Conservation (phyloP, 2,113 vertebrate species). For the Gadus chalcogrammus region DNA sequence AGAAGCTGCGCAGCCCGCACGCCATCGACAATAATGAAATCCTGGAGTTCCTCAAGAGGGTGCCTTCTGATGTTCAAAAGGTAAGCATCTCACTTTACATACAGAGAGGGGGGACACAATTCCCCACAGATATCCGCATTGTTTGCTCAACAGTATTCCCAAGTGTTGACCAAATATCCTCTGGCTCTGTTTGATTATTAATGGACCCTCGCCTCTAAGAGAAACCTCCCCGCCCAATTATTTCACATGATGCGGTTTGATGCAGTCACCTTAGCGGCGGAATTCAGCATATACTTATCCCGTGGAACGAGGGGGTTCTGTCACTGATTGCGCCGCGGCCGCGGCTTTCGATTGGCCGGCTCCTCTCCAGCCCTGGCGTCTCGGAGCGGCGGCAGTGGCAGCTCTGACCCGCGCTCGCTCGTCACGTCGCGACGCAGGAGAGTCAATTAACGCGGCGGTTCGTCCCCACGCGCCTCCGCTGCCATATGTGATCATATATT, state of each 20-base stretch:
- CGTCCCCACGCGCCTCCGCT: conserved; percentile 60
- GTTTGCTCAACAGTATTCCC: conserved; percentile 72
- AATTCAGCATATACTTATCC: conserved; percentile 52
- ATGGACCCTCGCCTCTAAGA: conserved; percentile 67
- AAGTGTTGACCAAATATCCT: conserved; percentile 67
- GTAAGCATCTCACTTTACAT: conserved; percentile 78
- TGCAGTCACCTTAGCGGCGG: conserved; percentile 35
- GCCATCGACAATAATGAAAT: conserved; percentile 90
- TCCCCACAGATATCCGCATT: conserved; percentile 65
- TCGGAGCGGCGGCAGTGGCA: conserved; percentile 42
- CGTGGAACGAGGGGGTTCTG: conserved; percentile 29
- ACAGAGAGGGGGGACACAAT: conserved; percentile 60
- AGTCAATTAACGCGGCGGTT: conserved; percentile 68
- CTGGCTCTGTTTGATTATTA: conserved; percentile 76
- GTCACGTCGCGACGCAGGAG: conserved; percentile 28
- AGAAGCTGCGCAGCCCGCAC: conserved; percentile 93
- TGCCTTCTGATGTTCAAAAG: conserved; percentile 98
- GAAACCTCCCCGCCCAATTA: conserved; percentile 65
- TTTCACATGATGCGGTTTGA: conserved; percentile 51
- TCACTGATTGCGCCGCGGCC: conserved; percentile 53
- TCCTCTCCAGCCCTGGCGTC: not conserved
- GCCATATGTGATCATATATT: conserved; percentile 75
- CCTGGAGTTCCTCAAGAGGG: conserved; percentile 96
- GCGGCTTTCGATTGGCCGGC: conserved; percentile 50
- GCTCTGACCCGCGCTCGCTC: too few species aligned